Evolutionary conservation across 1,140 invertebrate species (phyloP).

Genomic region (Sitodiplosis mosellana): DNA sequence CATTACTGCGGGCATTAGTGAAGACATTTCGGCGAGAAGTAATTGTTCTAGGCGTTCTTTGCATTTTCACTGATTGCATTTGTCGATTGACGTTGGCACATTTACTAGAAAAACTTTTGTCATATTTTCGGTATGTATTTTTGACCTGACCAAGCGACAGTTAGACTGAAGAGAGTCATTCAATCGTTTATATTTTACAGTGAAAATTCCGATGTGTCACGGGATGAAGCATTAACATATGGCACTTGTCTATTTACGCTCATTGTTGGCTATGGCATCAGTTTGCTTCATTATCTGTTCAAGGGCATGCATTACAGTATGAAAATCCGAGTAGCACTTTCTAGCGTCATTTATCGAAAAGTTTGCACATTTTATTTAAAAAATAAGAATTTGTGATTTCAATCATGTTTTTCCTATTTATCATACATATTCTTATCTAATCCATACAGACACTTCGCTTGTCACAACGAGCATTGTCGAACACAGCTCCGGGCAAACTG

Average conservation of each 20-base stretch:
- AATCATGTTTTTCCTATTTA: neutral
- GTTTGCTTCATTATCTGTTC: conserved; percentile 39
- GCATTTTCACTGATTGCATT: neutral
- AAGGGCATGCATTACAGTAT: conserved; percentile 39
- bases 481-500: conserved; percentile 56
- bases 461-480: conserved; percentile 43
- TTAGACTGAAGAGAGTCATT: conserved; percentile 3
- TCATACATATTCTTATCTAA: conserved; percentile 18
- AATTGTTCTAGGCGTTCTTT: neutral
- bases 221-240: conserved; percentile 31
- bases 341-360: conserved; percentile 47
- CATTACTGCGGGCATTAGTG: neutral
- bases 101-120: conserved; percentile 1
- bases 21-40: conserved; percentile 3
- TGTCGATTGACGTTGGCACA: neutral
- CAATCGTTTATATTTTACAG: conserved; percentile 12
- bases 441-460: conserved; percentile 16
- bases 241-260: conserved; percentile 35
- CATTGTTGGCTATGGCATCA: conserved; percentile 29
- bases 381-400: conserved; percentile 44
- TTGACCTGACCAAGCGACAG: neutral
- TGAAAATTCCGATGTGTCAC: conserved; percentile 12
- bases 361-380: conserved; percentile 27
- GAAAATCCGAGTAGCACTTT: conserved; percentile 36
- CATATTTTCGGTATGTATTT: conserved; percentile 6